Evolutionary conservation across 2,888 invertebrate species (phyloP).

Genomic region (Cryptophagus acutangulus): DNA sequence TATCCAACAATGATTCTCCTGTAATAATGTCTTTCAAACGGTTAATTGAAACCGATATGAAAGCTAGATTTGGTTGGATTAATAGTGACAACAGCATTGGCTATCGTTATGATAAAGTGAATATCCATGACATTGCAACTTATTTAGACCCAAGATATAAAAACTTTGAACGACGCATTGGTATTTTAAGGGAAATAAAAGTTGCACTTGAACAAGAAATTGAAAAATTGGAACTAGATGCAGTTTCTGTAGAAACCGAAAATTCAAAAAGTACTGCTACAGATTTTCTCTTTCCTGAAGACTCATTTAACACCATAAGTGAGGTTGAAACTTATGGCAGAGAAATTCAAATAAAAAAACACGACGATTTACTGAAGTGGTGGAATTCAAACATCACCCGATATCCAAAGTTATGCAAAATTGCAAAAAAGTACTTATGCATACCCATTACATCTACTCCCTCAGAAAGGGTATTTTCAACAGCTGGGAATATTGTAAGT

Average conservation of each 20-base stretch:
- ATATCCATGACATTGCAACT: neutral
- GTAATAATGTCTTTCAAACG: neutral
- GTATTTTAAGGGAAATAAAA: neutral
- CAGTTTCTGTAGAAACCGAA: neutral
- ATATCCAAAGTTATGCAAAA: neutral
- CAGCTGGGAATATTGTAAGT: neutral
- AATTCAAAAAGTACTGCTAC: neutral
- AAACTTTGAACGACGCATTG: neutral
- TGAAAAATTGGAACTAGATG: neutral
- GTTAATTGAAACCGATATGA: neutral
- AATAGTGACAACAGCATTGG: neutral
- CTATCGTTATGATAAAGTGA: neutral
- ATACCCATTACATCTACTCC: neutral
- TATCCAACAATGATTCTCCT: neutral
- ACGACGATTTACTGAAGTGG: neutral
- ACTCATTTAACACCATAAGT: neutral
- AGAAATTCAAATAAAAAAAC: too few relatives aligned
- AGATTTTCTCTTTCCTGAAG: neutral
- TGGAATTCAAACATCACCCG: neutral
- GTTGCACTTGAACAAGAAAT: neutral
- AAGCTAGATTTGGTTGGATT: neutral
- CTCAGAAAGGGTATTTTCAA: neutral
- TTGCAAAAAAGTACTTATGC: neutral
- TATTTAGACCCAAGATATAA: neutral
- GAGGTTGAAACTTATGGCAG: neutral